phyloP scores from a whole-genome alignment of 2,113 vertebrate genomes.

The Glaucidium brasilianum region DNA sequence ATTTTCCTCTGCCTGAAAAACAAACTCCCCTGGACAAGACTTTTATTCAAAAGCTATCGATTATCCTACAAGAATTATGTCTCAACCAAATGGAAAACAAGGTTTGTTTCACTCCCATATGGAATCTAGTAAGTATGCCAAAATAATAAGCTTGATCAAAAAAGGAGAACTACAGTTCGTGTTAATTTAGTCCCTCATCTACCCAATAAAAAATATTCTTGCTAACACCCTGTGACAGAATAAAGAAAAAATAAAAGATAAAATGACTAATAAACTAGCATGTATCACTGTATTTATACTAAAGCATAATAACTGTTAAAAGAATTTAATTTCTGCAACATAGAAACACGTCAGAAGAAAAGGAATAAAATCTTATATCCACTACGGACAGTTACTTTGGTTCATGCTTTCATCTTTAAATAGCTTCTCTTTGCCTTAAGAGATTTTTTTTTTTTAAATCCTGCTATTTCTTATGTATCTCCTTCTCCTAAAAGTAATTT shows the following conservation, averaged over 20 bases:
- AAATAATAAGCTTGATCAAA: background rate
- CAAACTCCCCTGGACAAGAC: background rate
- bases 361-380: background rate
- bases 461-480: background rate
- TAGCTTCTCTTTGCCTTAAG: constrained; percentile 1
- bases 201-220: background rate
- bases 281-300: background rate
- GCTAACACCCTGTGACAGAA: background rate
- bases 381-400: background rate
- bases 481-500: background rate
- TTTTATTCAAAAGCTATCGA: background rate
- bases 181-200: background rate
- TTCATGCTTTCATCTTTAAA: constrained; percentile 30
- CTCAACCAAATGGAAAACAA: background rate
- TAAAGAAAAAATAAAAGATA: background rate
- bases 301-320: background rate
- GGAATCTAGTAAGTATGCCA: background rate
- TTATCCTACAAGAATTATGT: background rate
- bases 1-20: background rate
- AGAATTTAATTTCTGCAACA: background rate
- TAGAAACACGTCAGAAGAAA: background rate
- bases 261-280: background rate
- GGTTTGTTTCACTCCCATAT: background rate
- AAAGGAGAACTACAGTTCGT: background rate
- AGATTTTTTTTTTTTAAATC: background rate